Evolutionary conservation across 2,888 invertebrate species (phyloP), one percentile per base, ranked within the genome.

Genomic region (Pachydiplax longipennis): DNA sequence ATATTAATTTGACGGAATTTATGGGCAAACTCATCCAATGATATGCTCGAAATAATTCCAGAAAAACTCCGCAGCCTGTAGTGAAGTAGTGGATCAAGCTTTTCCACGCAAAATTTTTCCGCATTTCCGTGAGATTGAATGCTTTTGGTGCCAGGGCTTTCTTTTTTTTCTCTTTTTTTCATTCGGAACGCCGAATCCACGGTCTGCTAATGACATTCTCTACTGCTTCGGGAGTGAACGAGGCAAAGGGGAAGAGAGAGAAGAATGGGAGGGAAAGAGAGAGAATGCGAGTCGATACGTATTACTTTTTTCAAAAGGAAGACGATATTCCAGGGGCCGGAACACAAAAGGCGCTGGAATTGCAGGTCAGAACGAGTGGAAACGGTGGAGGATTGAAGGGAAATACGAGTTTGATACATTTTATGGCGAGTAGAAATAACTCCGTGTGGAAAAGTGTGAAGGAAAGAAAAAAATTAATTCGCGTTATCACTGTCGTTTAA

Each of bases 401-500:
- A 87, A 61, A 87, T 87, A 87, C 87, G 87, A 87, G 87, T 87
- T 87, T 87, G 87, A 87, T 87, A 87, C 87, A 87, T 87, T 87
- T 87, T 87, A 87, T 87, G 61, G 87, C 61, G 87, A 58, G 12
- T 31, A 35, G 25, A 87, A 61, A 83, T 61, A 87, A 87, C 35
- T 37, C 35, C 37, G 87, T 2, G 61, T 87, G 87, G 87, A 87
- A 73, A 87, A 87, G 87, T 87, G 87, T 87, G 73, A 73, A 31
- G 13, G 87, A 48, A 58, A 87, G 61, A 87, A 87, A 87, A n/a
- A 87, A 61, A 87, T 61, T 61, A 87, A 87, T n/a, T 61, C 48
- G 61, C 87, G 37, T 37, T 87, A 87, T 87, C 87, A 37, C 65
- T 87, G 87, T 87, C 31, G 61, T 61, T 65, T 12, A 87, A 83